These are phyloP conservation scores for Tryphoninae sp. DNA, from an alignment of 2,888 invertebrate genomes.

Conservation along the genomic window DNA sequence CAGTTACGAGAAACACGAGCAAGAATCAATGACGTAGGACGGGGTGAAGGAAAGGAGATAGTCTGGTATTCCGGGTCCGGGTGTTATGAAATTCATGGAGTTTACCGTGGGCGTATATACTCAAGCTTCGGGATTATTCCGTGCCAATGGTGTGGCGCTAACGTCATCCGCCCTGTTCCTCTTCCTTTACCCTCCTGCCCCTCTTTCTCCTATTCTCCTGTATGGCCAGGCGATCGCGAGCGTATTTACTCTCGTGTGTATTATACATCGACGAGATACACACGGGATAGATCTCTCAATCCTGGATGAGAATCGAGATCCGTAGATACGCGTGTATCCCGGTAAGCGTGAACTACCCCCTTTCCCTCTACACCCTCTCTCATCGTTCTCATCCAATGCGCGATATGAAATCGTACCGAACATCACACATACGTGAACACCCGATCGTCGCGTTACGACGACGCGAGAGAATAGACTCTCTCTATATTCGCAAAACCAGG, in stretches of 20 bases:
- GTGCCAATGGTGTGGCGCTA: constrained; percentile 27
- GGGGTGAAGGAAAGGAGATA: constrained; percentile 40
- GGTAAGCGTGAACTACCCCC: background rate
- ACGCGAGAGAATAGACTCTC: background rate
- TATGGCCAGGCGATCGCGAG: background rate
- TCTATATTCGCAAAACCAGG: background rate
- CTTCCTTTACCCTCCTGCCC: too few species aligned
- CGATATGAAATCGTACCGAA: constrained; percentile 38
- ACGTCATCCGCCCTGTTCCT: constrained; percentile 26
- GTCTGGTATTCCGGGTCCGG: constrained; percentile 12
- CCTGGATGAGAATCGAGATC: constrained; percentile 28
- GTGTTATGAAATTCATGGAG: constrained; percentile 52
- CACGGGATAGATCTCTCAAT: too few species aligned
- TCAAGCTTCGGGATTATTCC: constrained; percentile 51
- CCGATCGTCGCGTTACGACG: background rate
- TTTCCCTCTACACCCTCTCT: too few species aligned
- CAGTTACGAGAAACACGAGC: background rate
- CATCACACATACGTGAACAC: background rate
- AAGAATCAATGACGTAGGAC: constrained; percentile 30
- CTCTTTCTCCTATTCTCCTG: too few species aligned
- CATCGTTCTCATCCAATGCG: background rate
- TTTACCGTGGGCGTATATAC: constrained; percentile 41
- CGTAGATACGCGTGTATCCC: constrained; percentile 34
- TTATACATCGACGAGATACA: too few species aligned
- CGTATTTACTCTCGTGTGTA: background rate